Conservation (phyloP, 2,113 vertebrate species). For the Podilymbus podiceps region DNA sequence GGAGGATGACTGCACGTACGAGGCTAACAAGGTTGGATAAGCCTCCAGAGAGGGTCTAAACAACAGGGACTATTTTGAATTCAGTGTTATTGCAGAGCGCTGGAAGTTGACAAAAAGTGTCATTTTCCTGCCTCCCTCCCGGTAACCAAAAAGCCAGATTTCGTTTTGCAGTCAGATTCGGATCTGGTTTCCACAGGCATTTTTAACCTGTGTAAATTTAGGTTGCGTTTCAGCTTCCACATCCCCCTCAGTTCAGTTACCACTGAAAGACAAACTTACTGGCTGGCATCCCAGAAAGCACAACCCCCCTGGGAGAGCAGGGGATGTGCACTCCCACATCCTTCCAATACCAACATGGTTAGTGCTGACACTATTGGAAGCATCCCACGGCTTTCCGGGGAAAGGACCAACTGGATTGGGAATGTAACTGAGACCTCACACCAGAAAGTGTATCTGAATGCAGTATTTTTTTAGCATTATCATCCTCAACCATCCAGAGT, state of each 20-base stretch:
- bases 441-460: neutral
- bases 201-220: neutral
- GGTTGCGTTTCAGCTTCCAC: neutral
- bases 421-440: rapidly evolving
- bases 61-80: neutral
- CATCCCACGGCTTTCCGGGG: rapidly evolving
- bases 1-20: neutral
- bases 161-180: neutral
- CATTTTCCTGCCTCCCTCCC: neutral
- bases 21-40: neutral
- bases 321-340: no score
- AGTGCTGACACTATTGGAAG: neutral
- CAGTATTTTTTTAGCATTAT: neutral
- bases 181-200: rapidly evolving
- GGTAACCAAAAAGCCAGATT: neutral
- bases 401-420: neutral
- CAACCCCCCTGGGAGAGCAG: neutral
- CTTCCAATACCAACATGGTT: rapidly evolving
- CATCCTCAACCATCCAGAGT: neutral
- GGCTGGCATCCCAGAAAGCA: neutral
- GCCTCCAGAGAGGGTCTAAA: neutral
- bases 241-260: rapidly evolving
- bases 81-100: neutral
- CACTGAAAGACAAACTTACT: no score
- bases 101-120: neutral